Conservation (phyloP, 2,797 vertebrate species). For the Pseudochirops cupreus region DNA sequence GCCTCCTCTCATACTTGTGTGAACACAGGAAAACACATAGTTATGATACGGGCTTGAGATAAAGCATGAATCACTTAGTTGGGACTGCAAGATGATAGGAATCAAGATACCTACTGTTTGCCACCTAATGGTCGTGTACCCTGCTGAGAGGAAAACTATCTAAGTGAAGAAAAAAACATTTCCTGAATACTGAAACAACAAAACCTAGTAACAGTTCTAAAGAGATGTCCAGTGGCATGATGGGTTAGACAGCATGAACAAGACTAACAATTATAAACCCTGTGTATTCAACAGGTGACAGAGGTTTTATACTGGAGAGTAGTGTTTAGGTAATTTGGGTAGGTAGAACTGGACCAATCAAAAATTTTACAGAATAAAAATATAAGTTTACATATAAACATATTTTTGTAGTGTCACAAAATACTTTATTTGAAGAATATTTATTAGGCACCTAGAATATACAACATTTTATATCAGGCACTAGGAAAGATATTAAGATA, state of each 20-base stretch:
- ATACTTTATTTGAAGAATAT: not conserved
- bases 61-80: not conserved
- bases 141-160: not conserved
- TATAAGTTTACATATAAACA: not conserved
- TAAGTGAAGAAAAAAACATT: not conserved
- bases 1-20: not conserved
- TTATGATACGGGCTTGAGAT: not conserved
- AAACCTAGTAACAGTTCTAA: not conserved
- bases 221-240: not conserved
- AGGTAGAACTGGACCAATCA: not conserved
- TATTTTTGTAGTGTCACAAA: not conserved
- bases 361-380: not conserved
- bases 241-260: not conserved
- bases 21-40: not conserved
- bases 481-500: not conserved
- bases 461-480: not conserved
- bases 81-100: not conserved
- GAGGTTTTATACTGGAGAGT: not conserved
- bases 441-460: not conserved
- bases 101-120: not conserved
- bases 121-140: not conserved
- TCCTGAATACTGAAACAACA: not conserved
- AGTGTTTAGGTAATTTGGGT: not conserved
- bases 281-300: not conserved
- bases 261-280: not conserved